Percentiles rank a stretch among this genome's conserved stretches.
Conservation (phyloP, 2,113 vertebrate genomes). For the Apeltes quadracus region DNA sequence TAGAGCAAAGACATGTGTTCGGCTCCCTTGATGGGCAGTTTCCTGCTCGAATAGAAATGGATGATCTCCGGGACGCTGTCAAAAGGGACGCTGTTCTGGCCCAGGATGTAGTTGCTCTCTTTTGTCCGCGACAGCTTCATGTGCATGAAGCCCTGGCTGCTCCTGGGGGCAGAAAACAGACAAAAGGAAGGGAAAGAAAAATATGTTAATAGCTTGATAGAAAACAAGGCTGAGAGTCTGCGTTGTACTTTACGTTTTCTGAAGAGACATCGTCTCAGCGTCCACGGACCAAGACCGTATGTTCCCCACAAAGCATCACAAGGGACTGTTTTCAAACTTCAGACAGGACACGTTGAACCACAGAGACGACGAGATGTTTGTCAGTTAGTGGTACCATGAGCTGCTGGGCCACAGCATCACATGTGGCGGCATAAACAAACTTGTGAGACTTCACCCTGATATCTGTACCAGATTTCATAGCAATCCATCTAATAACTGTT, state of each 20-base stretch:
- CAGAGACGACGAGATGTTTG: neutral
- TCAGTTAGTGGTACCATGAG: neutral
- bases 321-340: neutral
- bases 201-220: neutral
- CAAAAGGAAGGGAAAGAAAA: constrained; percentile 11
- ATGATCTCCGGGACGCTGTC: constrained; percentile 97
- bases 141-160: constrained; percentile 99
- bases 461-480: neutral
- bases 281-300: neutral
- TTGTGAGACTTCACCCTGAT: neutral
- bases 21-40: constrained; percentile 97
- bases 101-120: constrained; percentile 95
- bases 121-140: constrained; percentile 97
- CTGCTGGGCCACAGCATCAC: neutral
- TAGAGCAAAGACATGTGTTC: constrained; percentile 99
- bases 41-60: constrained; percentile 96
- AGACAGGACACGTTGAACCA: neutral
- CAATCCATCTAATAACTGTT: neutral
- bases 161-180: constrained; percentile 80
- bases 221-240: neutral
- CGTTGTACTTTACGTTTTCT: neutral
- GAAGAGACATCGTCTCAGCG: neutral
- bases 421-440: neutral
- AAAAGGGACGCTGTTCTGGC: constrained; percentile 96
- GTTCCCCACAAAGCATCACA: neutral